phyloP scores from a whole-genome alignment of 2,888 invertebrate genomes.

The Agriopis leucophaearia region DNA sequence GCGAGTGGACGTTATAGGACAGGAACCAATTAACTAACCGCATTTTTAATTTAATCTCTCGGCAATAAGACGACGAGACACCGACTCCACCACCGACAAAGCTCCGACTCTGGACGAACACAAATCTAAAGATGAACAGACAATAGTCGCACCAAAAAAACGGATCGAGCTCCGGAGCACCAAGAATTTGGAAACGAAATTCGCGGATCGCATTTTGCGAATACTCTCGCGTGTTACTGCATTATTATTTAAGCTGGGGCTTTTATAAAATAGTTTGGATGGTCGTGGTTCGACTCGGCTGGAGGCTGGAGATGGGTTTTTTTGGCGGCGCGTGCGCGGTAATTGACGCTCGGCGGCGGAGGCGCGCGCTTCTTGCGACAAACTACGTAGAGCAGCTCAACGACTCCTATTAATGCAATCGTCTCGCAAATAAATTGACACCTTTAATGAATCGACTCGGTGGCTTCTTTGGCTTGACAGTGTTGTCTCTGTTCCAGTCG shows the following conservation, averaged over 20 bases:
- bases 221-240: conserved; percentile 86
- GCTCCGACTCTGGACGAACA: conserved; percentile 58
- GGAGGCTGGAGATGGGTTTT: conserved; percentile 57
- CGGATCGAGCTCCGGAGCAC: conserved; percentile 60
- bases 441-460: conserved; percentile 23
- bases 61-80: conserved; percentile 46
- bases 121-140: conserved; percentile 72
- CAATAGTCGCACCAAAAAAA: conserved; percentile 80
- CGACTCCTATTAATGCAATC: conserved; percentile 56
- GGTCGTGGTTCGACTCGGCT: conserved; percentile 59
- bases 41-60: conserved; percentile 57
- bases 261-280: conserved; percentile 81
- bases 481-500: not conserved
- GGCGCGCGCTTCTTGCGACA: conserved; percentile 65
- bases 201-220: conserved; percentile 84
- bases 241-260: conserved; percentile 83
- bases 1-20: conserved; percentile 51
- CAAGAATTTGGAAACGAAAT: conserved; percentile 83
- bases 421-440: conserved; percentile 30
- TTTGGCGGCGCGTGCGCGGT: conserved; percentile 84
- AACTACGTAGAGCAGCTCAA: conserved; percentile 53
- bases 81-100: conserved; percentile 56
- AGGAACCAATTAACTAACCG: conserved; percentile 67
- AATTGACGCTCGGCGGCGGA: conserved; percentile 71
- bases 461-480: not conserved